Conservation (phyloP, 2,113 vertebrate genomes). For the Semnornis frantzii region DNA sequence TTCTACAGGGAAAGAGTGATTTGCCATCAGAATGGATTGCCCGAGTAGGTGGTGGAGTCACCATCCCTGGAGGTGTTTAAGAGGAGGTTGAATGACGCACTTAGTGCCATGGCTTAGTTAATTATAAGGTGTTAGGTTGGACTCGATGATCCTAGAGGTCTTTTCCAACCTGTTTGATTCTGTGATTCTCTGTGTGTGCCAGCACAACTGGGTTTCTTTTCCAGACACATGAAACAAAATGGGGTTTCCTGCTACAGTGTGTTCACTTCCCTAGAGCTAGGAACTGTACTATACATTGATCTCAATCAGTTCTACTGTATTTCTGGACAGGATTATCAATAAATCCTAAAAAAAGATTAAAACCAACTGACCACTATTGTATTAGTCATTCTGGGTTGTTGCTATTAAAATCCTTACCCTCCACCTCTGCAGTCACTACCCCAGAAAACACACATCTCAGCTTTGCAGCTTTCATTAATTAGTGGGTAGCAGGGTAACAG, state of each 20-base stretch:
- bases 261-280: background rate
- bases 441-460: background rate
- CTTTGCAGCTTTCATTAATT: constrained; percentile 2
- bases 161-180: too few species aligned
- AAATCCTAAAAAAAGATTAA: background rate
- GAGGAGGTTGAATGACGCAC: too few species aligned
- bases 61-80: too few species aligned
- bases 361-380: background rate
- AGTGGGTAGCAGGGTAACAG: background rate
- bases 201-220: background rate
- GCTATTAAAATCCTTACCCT: background rate
- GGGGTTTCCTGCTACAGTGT: background rate
- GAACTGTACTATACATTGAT: background rate
- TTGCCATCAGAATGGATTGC: too few species aligned
- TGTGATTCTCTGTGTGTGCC: background rate
- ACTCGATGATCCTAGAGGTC: too few species aligned
- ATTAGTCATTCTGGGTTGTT: background rate
- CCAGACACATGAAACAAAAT: background rate
- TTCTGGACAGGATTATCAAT: background rate
- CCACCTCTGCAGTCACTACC: background rate
- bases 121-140: too few species aligned
- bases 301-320: background rate
- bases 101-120: too few species aligned
- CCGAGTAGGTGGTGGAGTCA: too few species aligned
- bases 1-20: too few species aligned